Conservation (phyloP, 2,888 invertebrate species). For the Kuschelorhynchus macadamiae region DNA sequence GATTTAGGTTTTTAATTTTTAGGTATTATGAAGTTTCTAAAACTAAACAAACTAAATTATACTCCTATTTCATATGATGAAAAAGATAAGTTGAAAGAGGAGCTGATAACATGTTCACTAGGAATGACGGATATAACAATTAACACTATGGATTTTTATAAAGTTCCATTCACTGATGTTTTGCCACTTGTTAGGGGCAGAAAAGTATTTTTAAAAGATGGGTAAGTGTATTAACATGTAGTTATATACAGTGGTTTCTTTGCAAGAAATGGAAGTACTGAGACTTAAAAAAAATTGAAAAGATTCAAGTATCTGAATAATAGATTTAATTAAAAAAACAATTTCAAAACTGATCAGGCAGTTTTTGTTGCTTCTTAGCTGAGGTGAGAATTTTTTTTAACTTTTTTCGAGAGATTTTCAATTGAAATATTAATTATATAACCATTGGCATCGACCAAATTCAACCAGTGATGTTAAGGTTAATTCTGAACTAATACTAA, state of each 20-base stretch:
- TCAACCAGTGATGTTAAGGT: no score
- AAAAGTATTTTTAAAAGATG: conserved; percentile 83
- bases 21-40: conserved; percentile 77
- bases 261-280: no score
- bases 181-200: conserved; percentile 85
- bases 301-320: no score
- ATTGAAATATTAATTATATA: no score
- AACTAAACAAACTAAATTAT: conserved; percentile 77
- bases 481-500: no score
- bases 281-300: no score
- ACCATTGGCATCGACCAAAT: no score
- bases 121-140: conserved; percentile 72
- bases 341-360: no score
- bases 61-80: conserved; percentile 78
- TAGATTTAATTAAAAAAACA: no score
- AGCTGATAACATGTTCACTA: conserved; percentile 75
- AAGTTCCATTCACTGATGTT: conserved; percentile 81
- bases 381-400: no score
- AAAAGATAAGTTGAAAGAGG: conserved; percentile 74
- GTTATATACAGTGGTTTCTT: not conserved
- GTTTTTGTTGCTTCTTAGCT: no score
- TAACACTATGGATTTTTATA: conserved; percentile 75
- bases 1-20: conserved; percentile 56
- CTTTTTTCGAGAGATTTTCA: no score
- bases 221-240: conserved; percentile 67